Conservation (phyloP, 2,888 invertebrate genomes). For the Gerris lacustris region DNA sequence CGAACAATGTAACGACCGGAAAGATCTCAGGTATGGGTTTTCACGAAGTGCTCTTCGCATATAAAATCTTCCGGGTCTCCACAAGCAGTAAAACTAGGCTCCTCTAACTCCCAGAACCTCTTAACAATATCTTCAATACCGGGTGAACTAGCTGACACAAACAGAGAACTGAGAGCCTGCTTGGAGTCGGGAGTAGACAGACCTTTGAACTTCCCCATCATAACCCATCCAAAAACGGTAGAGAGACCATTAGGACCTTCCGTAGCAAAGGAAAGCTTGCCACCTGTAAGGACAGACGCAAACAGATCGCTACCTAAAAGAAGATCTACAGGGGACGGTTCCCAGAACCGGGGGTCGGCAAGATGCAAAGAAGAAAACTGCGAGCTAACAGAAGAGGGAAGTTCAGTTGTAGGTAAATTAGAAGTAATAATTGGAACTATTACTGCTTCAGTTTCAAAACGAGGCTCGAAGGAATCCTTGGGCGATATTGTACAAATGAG, state of each 20-base stretch:
- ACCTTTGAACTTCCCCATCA: neutral
- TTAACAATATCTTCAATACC: neutral
- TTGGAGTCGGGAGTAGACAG: neutral
- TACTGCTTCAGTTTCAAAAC: conserved; percentile 16
- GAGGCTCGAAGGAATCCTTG: neutral
- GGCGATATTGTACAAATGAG: conserved; percentile 13
- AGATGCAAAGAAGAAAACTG: conserved; percentile 8
- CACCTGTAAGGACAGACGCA: conserved; percentile 15
- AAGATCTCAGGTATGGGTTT: conserved; percentile 10
- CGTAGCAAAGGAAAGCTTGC: neutral
- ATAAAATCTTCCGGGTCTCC: neutral
- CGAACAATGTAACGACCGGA: conserved; percentile 10
- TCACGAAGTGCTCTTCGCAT: conserved; percentile 8
- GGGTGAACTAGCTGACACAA: conserved; percentile 7
- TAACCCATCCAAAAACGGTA: conserved; percentile 16
- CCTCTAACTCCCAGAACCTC: conserved; percentile 16
- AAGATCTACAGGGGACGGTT: conserved; percentile 18
- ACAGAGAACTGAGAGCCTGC: neutral
- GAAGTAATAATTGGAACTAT: too few relatives aligned
- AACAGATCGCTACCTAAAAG: conserved; percentile 20
- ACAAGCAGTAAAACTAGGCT: neutral
- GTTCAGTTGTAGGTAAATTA: conserved; percentile 9
- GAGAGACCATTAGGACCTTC: conserved; percentile 12
- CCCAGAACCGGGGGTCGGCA: conserved; percentile 19
- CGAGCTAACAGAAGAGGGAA: conserved; percentile 9